Conservation (phyloP, 2,888 invertebrate species). For the Nomada ferruginata region DNA sequence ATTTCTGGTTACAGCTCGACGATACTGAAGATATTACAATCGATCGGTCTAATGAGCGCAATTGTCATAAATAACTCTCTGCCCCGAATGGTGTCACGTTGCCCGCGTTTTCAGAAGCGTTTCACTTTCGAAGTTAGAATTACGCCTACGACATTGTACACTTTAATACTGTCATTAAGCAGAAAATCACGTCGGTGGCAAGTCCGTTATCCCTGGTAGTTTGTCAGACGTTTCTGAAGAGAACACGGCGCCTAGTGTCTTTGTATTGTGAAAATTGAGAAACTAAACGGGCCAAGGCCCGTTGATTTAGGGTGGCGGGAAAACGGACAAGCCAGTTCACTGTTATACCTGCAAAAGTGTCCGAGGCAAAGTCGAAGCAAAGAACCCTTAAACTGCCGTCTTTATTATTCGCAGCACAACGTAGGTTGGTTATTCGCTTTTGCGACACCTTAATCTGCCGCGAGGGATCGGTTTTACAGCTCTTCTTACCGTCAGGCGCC, state of each 20-base stretch:
- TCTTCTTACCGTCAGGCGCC: slow-evolving; percentile 64
- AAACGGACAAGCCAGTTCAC: slow-evolving; percentile 31
- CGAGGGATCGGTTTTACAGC: slow-evolving; percentile 70
- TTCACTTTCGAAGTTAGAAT: neutral
- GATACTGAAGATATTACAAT: no score
- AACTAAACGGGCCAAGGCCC: slow-evolving; percentile 46
- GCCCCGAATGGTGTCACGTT: no score
- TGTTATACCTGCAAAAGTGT: slow-evolving; percentile 51
- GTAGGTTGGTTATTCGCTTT: slow-evolving; percentile 63
- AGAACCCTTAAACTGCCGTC: slow-evolving; percentile 72
- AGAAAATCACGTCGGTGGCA: slow-evolving; percentile 6
- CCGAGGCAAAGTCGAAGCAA: slow-evolving; percentile 3
- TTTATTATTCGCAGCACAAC: slow-evolving; percentile 72
- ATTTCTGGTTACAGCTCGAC: no score
- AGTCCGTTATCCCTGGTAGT: slow-evolving; percentile 13
- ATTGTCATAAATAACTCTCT: no score
- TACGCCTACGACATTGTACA: neutral
- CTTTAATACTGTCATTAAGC: neutral
- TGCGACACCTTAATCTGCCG: slow-evolving; percentile 72
- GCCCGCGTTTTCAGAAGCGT: no score
- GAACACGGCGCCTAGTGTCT: slow-evolving; percentile 47
- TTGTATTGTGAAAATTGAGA: slow-evolving; percentile 39
- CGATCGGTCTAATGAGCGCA: no score
- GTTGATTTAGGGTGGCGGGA: slow-evolving; percentile 53
- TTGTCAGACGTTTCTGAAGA: neutral